Conservation (phyloP, 2,113 vertebrate species). For the Crocuta crocuta region DNA sequence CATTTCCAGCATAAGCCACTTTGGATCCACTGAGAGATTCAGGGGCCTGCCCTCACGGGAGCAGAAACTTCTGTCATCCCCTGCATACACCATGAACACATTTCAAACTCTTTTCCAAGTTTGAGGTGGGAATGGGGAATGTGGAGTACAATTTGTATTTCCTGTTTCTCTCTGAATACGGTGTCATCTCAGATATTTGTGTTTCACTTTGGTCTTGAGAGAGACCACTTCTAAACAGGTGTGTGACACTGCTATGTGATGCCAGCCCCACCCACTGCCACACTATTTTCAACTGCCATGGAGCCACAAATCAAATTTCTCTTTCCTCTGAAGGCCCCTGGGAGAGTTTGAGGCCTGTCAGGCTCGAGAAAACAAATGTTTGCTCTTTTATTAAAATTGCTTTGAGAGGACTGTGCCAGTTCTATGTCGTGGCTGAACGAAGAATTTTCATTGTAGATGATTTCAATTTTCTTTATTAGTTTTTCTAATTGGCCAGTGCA, state of each 20-base stretch:
- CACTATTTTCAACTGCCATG: slow-evolving; percentile 62
- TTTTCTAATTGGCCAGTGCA: slow-evolving; percentile 14
- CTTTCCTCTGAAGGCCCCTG: slow-evolving; percentile 74
- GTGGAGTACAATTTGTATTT: background rate
- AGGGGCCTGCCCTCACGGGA: fast-evolving
- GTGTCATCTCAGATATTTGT: background rate
- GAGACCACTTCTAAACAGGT: background rate
- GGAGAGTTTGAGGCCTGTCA: slow-evolving; percentile 77
- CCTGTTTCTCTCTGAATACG: background rate
- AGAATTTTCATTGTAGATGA: slow-evolving; percentile 52
- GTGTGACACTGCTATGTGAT: background rate
- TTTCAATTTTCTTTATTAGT: slow-evolving; percentile 71
- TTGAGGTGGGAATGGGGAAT: background rate
- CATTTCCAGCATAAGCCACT: background rate
- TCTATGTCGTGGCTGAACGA: slow-evolving; percentile 43
- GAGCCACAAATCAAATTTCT: slow-evolving; percentile 77
- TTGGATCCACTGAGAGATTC: background rate
- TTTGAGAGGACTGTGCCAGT: slow-evolving; percentile 77
- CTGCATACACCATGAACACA: background rate
- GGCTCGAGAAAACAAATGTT: slow-evolving; percentile 78
- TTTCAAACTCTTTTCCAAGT: background rate
- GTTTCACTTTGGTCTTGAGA: background rate
- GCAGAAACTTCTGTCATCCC: background rate
- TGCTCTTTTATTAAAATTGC: slow-evolving; percentile 83
- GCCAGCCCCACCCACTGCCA: background rate